Evolutionary conservation across 2,797 vertebrate species (phyloP), one percentile per base, ranked within the genome.

Genomic region (Poeciliopsis infans): DNA sequence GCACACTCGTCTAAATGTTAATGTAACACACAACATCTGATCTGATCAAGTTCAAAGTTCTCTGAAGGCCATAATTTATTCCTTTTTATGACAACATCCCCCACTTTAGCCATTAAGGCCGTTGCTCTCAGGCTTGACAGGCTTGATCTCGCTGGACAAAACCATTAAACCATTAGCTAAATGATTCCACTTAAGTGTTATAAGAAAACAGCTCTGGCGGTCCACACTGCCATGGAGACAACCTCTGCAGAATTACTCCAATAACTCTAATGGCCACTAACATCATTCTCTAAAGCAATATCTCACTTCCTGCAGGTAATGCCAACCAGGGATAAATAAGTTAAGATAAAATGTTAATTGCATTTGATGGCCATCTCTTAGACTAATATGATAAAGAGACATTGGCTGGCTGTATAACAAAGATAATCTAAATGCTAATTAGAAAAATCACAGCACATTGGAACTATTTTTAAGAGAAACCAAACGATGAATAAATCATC

Each of bases 361-460:
- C 93, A 93, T 96, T 95, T 95, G 96, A 95, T 96, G 94, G 94
- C 95, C 94, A 91, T 95, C 92, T 95, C 90, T 70, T 92, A 91
- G 94, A 91, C 93, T 95, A 96, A 96, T 95, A 94, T 93, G 91
- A 96, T 95, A 95, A 95, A 94, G 91, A 92, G 84, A 83, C 91
- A 95, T 94, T 95, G 95, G 90, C 91, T 92, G 93, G 91, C 92
- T 94, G 87, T 94, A 94, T 94, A 95, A 94, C 85, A 94, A 95
- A 93, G 92, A 95, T 95, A 88, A 96, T 96, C 92, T 94, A 96
- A 96, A 96, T 95, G 95, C 94, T 96, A 96, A 96, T 96, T 93
- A 92, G 92, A 93, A 93, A 95, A 93, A 95, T 94, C 90, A 90
- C 89, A 90, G 90, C 90, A 93, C 93, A 96, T 95, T 92, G 91